Base-by-base conservation (phyloP, 30 jellyfish, hydroid and myxozoan species). In the Aurelia sp. region DNA sequence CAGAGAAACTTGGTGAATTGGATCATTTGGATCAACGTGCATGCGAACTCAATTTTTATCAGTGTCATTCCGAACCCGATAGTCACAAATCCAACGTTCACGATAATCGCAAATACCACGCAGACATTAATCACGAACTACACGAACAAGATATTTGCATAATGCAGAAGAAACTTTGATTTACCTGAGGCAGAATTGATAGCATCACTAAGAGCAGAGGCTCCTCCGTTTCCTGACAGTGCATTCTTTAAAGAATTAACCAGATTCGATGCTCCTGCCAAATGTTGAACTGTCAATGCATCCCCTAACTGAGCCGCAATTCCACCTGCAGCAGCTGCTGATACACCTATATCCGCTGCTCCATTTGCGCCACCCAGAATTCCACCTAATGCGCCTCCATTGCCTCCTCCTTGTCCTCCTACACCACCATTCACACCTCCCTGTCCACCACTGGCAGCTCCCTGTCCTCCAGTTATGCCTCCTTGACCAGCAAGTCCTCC, bases 321-420 rank as follows among this genome's bases (percentile, higher is more conserved):
- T 5, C 67, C 71, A 3, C 87, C 81, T 3, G 86, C 93, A 11
- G 93, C 84, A 7, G 93, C 87, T 50, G 93, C 86, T 65, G 86
- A 62, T 59, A 74, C 87, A 10, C 93, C 93, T 4, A 70, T 48
- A 23, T 61, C 53, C 4, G 89, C 89, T 11, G 89, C 93, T 2
- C 53, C 48, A 18, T 50, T 50, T 27, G 63, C 86, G 3, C 65
- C 76, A 17, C 87, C 93, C 13, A 44, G 33, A 18, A 61, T 66
- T 15, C 79, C 92, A 13, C 74, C 82, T 9, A 57, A 55, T 5
- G 68, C 66, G 0, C 86, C 93, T 18, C 67, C 74, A 21, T 65
- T 84, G 2, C 77, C 80, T 66, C 79, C 79, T 7, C 58, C 60
- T 19, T 47, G 27, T 6, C 77, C 71, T 44, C 81, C 86, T 58